Evolutionary conservation across 92 coral and sea anemone genomes (phyloP).

Genomic region (Galaxea fascicularis): DNA sequence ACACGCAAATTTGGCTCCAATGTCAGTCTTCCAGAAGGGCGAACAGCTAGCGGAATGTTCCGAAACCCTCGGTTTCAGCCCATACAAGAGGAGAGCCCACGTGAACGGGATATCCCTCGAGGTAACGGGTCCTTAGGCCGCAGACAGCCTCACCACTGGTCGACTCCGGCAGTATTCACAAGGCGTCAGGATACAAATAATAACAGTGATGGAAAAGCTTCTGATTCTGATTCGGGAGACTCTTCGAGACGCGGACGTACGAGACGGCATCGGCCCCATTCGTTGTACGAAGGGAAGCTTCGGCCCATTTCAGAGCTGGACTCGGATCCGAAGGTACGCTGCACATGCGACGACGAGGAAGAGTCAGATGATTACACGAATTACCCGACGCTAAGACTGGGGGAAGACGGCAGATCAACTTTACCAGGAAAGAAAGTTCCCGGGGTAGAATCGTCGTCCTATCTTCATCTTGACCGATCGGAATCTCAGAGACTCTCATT

Average conservation of each 20-base stretch:
- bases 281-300: slow-evolving; percentile 74
- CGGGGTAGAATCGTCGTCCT: slow-evolving; percentile 44
- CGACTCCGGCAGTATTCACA: slow-evolving; percentile 92
- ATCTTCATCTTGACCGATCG: slow-evolving; percentile 80
- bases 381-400: slow-evolving; percentile 10
- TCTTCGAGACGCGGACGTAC: slow-evolving; percentile 67
- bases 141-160: slow-evolving; percentile 93
- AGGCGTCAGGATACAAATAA: slow-evolving; percentile 69
- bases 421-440: slow-evolving; percentile 15
- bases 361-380: slow-evolving; percentile 38
- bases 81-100: slow-evolving; percentile 62
- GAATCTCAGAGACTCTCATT: slow-evolving; percentile 71
- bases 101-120: slow-evolving; percentile 67
- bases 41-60: slow-evolving; percentile 42
- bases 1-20: slow-evolving; percentile 81
- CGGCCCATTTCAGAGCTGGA: slow-evolving; percentile 78
- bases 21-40: slow-evolving; percentile 74
- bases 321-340: slow-evolving; percentile 72
- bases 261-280: slow-evolving; percentile 80
- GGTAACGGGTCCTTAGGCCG: slow-evolving; percentile 58
- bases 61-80: slow-evolving; percentile 73
- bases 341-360: slow-evolving; percentile 80
- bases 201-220: slow-evolving; percentile 58
- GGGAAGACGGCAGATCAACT: slow-evolving; percentile 6
- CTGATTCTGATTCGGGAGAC: slow-evolving; percentile 76